Conservation (phyloP, 2,888 invertebrate genomes). For the Amblyjoppa proteus region DNA sequence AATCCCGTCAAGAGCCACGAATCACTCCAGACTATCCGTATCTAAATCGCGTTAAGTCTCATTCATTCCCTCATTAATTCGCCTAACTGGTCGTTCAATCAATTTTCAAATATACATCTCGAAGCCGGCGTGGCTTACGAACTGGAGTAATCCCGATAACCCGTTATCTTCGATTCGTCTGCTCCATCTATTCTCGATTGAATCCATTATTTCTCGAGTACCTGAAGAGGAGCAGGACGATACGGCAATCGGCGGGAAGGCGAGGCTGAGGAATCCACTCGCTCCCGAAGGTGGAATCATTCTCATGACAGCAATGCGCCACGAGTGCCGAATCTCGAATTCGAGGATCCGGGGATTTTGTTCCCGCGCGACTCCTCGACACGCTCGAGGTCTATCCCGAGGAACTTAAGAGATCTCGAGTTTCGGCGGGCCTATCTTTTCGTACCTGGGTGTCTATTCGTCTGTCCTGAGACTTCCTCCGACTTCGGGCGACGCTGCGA, state of each 20-base stretch:
- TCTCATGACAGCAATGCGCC: neutral
- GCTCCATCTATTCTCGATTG: conserved; percentile 42
- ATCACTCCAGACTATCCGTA: conserved; percentile 13
- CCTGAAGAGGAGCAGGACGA: neutral
- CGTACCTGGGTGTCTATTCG: conserved; percentile 1
- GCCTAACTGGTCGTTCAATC: conserved; percentile 28
- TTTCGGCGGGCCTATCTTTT: neutral
- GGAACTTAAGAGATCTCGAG: conserved; percentile 2
- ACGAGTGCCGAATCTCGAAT: neutral
- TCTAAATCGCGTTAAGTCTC: conserved; percentile 23
- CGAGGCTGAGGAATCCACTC: neutral
- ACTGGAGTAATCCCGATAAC: conserved; percentile 1
- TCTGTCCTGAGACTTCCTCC: conserved; percentile 15
- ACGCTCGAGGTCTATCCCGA: conserved; percentile 4
- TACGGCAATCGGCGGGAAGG: neutral
- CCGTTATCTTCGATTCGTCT: conserved; percentile 37
- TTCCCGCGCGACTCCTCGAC: neutral
- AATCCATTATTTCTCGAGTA: conserved; percentile 38
- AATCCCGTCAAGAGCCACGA: conserved; percentile 33
- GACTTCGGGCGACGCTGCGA: neutral
- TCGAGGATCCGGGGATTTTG: neutral
- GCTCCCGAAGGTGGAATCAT: neutral
- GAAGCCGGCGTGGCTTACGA: neutral
- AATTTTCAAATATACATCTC: conserved; percentile 30
- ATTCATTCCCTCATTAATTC: conserved; percentile 31